Base-by-base conservation (phyloP, 2,888 invertebrate genomes). In the Cheiracanthium punctorium region DNA sequence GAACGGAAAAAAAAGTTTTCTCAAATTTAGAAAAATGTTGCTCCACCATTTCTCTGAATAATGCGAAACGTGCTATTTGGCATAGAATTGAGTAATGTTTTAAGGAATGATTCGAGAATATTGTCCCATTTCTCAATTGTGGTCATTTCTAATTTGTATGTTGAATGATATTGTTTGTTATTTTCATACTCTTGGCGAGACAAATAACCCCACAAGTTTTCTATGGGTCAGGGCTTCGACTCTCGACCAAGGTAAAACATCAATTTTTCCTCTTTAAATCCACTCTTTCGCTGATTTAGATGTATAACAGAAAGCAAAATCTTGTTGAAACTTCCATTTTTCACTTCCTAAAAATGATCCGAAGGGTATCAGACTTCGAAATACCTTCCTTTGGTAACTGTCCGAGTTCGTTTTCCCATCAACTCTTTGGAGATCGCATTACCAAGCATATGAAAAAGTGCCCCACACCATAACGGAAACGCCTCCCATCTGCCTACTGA, bases 121-220 rank as follows among this genome's bases (percentile, higher is more conserved):
- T 37, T 37, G 37, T 37, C 37, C 37, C 37, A 58, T 58, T 58
- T 24, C 58, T 58, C 24, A 20, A 58, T 58, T 24, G 24, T 58
- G 24, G 20, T 12, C 4, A 24, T 12, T 58, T 58, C 24, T 24
- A n/a, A 5, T 58, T 58, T 24, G 24, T 58, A 24, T 24, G 24
- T 17, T 24, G 58, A n/a, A 58, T 58, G 58, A 58, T 58, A 58
- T 58, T 58, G 58, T 58, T 58, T 58, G 58, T 58, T 58, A 7
- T 58, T 58, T n/a, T 58, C 20, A 17, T 58, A 24, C 24, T 5
- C 58, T 58, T 58, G 4, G 5, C 20, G 20, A 58, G 24, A 58
- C 20, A 58, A 58, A 58, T 58, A 58, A 24, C 58, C 58, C 24
- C 20, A 58, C 58, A 58, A 12, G 24, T 5, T 58, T 58, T 58